Base-by-base conservation (phyloP, 2,888 invertebrate species). In the Lysandra coridon region DNA sequence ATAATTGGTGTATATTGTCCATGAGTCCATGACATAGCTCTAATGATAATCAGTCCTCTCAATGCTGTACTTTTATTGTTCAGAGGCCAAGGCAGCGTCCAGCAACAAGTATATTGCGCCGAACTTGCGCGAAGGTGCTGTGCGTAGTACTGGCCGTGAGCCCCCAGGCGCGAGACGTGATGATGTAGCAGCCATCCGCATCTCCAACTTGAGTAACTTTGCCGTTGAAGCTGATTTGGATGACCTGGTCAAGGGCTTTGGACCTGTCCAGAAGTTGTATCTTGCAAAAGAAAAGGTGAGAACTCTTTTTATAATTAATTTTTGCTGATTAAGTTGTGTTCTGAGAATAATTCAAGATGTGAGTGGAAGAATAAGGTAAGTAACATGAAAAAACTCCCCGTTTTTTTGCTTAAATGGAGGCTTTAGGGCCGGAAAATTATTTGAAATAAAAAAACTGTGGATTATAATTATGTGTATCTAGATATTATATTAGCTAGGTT, bases 141-240 rank as follows among this genome's bases (percentile, higher is more conserved):
- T 97, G 81, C 96, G 98, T 74, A 89, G 90, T 94, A 97, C 85
- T 89, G 97, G 89, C 1, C 91, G 91, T 90, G 97, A 86, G 88
- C 95, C 84, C 95, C 98, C 89, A 91, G 96, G 85, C 95, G 97
- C 95, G 89, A 95, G 97, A 77, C 96, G 97, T 33, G 98, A 98
- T 84, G 98, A 98, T 85, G 96, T 97, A 2, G 97, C 98, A 2
- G 99, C 99, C 17, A 98, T 99, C 84, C 97, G 99, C 84, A 99
- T 99, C 82, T 99, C 99, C 14, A 99, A 99, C 93, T 95, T 99
- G 78, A 99, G 99, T 3, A 99, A 99, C 90, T 99, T 98, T 82
- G 99, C 99, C 79, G 97, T 97, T 2, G 99, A 99, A 89, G 96
- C 97, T 14, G 99, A 99, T 95, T 95, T 99, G 83, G 99, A 99